Conservation (phyloP, 1,140 invertebrate genomes). For the Drosophila repletoides region DNA sequence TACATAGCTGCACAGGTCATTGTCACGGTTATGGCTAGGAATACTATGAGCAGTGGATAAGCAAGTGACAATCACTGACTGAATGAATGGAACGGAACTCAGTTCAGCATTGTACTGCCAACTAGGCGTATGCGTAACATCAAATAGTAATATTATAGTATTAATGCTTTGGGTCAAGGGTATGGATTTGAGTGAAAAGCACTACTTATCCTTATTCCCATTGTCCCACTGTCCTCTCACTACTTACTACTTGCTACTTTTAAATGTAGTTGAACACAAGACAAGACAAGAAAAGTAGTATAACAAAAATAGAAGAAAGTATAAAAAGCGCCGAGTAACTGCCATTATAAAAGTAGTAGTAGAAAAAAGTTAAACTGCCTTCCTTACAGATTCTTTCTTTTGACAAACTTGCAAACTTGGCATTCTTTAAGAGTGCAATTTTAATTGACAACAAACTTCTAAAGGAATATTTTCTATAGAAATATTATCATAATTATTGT, state of each 20-base stretch:
- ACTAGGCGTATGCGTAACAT: conserved; percentile 30
- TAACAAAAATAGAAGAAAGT: conserved; percentile 1
- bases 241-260: not conserved
- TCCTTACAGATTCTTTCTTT: no score
- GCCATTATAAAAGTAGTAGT: no score
- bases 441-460: no score
- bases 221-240: not conserved
- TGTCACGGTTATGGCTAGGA: conserved; percentile 8
- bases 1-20: conserved; percentile 19
- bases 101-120: not conserved
- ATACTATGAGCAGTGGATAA: not conserved
- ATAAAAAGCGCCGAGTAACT: no score
- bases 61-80: not conserved
- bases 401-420: no score
- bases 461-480: no score
- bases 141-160: not conserved
- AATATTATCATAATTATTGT: no score
- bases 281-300: no score
- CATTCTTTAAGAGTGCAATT: no score
- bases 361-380: no score
- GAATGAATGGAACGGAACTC: no score
- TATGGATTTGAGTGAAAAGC: not conserved
- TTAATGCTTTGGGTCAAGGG: conserved; percentile 19
- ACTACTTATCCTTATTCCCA: conserved; percentile 23
- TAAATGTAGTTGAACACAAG: conserved; percentile 11